These are phyloP conservation scores for Calosoma granatense DNA, from an alignment of 1,140 invertebrate species.

Conservation along the genomic window DNA sequence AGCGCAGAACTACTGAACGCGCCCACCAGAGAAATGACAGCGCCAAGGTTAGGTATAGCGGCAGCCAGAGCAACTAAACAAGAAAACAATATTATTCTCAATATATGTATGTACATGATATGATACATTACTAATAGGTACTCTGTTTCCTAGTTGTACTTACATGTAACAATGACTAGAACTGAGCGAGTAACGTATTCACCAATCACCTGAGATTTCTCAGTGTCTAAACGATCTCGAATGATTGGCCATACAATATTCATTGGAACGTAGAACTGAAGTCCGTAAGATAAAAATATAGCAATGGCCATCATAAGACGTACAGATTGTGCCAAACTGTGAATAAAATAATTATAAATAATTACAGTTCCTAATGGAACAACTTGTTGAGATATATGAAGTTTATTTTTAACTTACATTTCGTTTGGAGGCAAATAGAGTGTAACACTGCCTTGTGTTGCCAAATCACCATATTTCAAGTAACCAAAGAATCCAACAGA, in stretches of 20 bases:
- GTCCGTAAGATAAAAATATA: slow-evolving; percentile 77
- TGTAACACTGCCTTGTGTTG: slow-evolving; percentile 68
- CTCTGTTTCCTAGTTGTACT: no score
- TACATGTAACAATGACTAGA: slow-evolving; percentile 71
- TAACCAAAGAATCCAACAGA: slow-evolving; percentile 87
- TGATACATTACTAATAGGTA: neutral
- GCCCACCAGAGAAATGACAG: slow-evolving; percentile 84
- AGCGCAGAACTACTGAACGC: slow-evolving; percentile 81
- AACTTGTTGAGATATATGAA: slow-evolving; percentile 8
- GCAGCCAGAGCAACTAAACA: slow-evolving; percentile 69
- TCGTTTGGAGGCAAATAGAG: slow-evolving; percentile 65
- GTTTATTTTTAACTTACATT: slow-evolving; percentile 46
- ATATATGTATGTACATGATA: neutral
- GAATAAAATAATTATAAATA: slow-evolving; percentile 20
- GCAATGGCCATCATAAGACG: slow-evolving; percentile 73
- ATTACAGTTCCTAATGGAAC: neutral
- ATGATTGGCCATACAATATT: slow-evolving; percentile 76
- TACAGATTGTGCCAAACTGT: slow-evolving; percentile 69
- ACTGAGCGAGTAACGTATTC: slow-evolving; percentile 58
- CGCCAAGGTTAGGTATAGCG: slow-evolving; percentile 74
- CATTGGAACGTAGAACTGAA: slow-evolving; percentile 89
- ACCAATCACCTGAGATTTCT: slow-evolving; percentile 45
- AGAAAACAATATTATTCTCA: slow-evolving; percentile 17
- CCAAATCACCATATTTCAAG: slow-evolving; percentile 71
- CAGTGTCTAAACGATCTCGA: slow-evolving; percentile 46